These are phyloP conservation scores for Tigriopus japonicus DNA, from an alignment of 1,140 invertebrate species.

Conservation along the genomic window DNA sequence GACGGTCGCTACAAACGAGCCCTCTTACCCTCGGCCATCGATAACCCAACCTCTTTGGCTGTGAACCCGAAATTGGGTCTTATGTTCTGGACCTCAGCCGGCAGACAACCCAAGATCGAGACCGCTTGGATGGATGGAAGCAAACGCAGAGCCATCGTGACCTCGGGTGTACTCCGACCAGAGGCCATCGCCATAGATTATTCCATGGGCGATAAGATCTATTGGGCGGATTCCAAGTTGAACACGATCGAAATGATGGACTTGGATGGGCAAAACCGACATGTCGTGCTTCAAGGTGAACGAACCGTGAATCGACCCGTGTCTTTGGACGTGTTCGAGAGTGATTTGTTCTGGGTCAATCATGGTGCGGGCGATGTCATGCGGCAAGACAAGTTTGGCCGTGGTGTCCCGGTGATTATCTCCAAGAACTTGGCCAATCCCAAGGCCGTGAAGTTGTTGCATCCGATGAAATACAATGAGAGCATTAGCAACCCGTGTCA, in stretches of 20 bases:
- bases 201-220: constrained; percentile 66
- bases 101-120: constrained; percentile 63
- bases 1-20: constrained; percentile 73
- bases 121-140: constrained; percentile 88
- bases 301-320: constrained; percentile 51
- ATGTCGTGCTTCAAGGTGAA: constrained; percentile 49
- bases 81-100: constrained; percentile 77
- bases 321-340: constrained; percentile 81
- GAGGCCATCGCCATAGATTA: constrained; percentile 75
- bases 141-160: constrained; percentile 54
- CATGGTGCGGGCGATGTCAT: constrained; percentile 60
- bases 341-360: constrained; percentile 64
- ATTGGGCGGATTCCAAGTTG: constrained; percentile 87
- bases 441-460: constrained; percentile 50
- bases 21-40: constrained; percentile 39
- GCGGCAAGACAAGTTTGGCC: constrained; percentile 81
- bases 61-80: constrained; percentile 65
- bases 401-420: constrained; percentile 65
- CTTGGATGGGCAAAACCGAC: constrained; percentile 49
- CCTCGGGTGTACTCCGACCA: constrained; percentile 56
- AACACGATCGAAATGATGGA: constrained; percentile 78
- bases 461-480: constrained; percentile 55
- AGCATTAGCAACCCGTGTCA: constrained; percentile 49
- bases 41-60: constrained; percentile 62
- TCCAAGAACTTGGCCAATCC: constrained; percentile 58